Evolutionary conservation across 2,113 vertebrate species (phyloP), one percentile per base, ranked within the genome.

Genomic region (Myrmophylax atrothorax): DNA sequence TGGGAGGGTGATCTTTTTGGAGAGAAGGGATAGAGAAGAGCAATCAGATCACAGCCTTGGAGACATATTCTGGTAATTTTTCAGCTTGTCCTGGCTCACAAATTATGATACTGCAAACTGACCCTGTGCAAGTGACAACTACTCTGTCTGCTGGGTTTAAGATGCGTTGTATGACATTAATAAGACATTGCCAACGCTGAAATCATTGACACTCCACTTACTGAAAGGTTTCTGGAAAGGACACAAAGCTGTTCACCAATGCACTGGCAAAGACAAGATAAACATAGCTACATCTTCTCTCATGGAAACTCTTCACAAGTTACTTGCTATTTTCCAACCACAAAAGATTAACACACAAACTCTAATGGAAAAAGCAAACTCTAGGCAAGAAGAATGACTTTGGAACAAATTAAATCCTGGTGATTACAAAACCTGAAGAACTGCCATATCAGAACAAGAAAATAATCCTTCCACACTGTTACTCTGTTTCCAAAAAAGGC

Each of bases 201-300:
- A 94, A 44, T 95, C 86, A 92, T 88, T 79, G 95, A 82, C 90
- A 91, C 83, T 69, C 24, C 38, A n/a, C 86, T 90, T 37, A 91
- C 62, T 96, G 96, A 92, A 94, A 96, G 84, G 69, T 95, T 92
- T 91, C 80, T 96, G 96, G 96, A 96, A 84, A 82, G 90, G 74
- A 84, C 82, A 77, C 83, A 85, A 77, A 70, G 84, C 72, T 92
- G 63, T 16, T 86, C 87, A 9, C 67, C 80, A 64, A 33, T 3
- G 18, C 52, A 63, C 68, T 96, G 95, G 85, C 94, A 91, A 79
- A 73, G 50, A 59, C 50, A 40, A 77, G 44, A 92, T 72, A 96
- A 96, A 90, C 90, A 97, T 90, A 96, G 70, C 84, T 35, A 63
- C 19, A 17, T 84, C 92, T 94, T 64, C 85, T 77, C 90, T 96